phyloP scores from a whole-genome alignment of 2,888 invertebrate genomes.

The Ypsolopha scabrella region DNA sequence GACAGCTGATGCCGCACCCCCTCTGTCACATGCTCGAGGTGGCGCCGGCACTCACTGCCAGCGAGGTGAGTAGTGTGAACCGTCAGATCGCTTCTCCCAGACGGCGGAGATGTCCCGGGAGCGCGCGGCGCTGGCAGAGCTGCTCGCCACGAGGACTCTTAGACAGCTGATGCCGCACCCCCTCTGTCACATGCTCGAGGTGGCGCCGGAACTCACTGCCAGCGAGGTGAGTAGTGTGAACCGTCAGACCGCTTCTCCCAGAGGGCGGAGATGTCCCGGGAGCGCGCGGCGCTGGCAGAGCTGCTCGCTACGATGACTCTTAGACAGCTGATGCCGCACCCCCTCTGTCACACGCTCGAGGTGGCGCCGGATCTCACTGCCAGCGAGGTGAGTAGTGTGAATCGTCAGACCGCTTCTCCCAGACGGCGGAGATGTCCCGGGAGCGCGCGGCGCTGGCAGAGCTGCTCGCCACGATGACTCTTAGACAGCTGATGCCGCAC shows the following conservation, averaged over 20 bases:
- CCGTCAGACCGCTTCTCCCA: too few relatives aligned
- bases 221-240: slow-evolving; percentile 66
- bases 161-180: slow-evolving; percentile 90
- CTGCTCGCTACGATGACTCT: slow-evolving; percentile 84
- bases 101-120: slow-evolving; percentile 38
- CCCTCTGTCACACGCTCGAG: slow-evolving; percentile 81
- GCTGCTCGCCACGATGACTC: slow-evolving; percentile 82
- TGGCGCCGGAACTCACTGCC: slow-evolving; percentile 80
- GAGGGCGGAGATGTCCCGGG: slow-evolving; percentile 40
- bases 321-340: slow-evolving; percentile 87
- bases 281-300: slow-evolving; percentile 58
- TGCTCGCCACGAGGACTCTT: slow-evolving; percentile 84
- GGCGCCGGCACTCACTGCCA: slow-evolving; percentile 78
- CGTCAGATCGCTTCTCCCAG: not conserved
- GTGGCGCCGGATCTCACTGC: slow-evolving; percentile 80
- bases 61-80: slow-evolving; percentile 63
- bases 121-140: slow-evolving; percentile 58
- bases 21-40: slow-evolving; percentile 82
- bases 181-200: slow-evolving; percentile 79
- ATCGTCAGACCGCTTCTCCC: too few relatives aligned
- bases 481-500: slow-evolving; percentile 87
- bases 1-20: slow-evolving; percentile 88
- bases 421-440: slow-evolving; percentile 37
- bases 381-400: slow-evolving; percentile 67
- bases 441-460: slow-evolving; percentile 60